Evolutionary conservation across 92 coral and sea anemone genomes (phyloP).

Genomic region (Micromussa lordhowensis): DNA sequence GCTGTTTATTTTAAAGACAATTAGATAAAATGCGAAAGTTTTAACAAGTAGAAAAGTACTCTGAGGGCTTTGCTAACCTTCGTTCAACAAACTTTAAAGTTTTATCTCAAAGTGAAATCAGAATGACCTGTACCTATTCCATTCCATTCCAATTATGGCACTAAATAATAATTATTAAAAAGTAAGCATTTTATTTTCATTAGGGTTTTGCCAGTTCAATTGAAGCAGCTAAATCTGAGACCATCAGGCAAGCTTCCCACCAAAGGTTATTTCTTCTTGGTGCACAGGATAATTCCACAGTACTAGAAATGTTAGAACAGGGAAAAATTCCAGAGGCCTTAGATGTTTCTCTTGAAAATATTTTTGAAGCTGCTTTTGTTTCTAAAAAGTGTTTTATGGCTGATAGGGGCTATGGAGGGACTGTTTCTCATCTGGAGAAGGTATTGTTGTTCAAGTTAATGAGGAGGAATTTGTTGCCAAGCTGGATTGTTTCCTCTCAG

Average conservation of each 20-base stretch:
- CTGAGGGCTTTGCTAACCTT: too few species aligned
- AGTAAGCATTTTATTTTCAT: neutral
- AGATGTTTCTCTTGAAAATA: constrained; percentile 12
- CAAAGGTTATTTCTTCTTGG: constrained; percentile 26
- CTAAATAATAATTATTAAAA: too few species aligned
- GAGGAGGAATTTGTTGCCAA: constrained; percentile 34
- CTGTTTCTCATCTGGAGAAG: constrained; percentile 58
- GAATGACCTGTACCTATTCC: too few species aligned
- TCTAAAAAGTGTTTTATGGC: constrained; percentile 34
- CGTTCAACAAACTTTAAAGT: too few species aligned
- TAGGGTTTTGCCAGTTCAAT: constrained; percentile 21
- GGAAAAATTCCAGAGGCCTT: constrained; percentile 12
- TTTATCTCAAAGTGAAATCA: too few species aligned
- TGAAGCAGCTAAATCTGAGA: constrained; percentile 25
- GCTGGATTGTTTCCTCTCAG: constrained; percentile 43
- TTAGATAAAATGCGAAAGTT: too few species aligned
- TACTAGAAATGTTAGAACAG: neutral
- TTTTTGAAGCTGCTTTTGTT: constrained; percentile 17
- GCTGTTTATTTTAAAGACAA: too few species aligned
- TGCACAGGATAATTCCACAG: constrained; percentile 24
- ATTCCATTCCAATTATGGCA: too few species aligned
- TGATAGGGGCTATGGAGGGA: constrained; percentile 53
- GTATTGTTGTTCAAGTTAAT: constrained; percentile 32
- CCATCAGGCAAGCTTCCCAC: neutral
- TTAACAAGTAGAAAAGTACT: too few species aligned